Evolutionary conservation across 2,888 invertebrate genomes (phyloP).

Genomic region (Diadegma fenestrale): DNA sequence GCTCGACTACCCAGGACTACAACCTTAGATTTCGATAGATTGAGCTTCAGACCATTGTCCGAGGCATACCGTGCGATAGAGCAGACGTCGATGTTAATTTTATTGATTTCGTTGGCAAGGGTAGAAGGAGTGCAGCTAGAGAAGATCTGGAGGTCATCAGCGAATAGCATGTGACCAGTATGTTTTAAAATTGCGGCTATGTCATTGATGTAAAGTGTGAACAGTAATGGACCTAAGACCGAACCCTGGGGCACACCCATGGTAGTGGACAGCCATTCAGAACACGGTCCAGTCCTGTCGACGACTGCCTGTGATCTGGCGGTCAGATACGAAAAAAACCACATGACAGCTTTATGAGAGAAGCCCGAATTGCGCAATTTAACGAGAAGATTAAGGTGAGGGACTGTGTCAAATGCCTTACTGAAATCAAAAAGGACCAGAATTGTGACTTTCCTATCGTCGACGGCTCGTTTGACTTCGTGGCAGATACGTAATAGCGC

Average conservation of each 20-base stretch:
- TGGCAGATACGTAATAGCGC: neutral
- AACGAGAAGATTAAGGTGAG: neutral
- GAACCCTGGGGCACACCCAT: neutral
- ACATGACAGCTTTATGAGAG: neutral
- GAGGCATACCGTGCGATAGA: neutral
- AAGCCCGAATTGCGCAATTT: neutral
- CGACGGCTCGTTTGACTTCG: neutral
- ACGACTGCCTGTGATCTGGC: neutral
- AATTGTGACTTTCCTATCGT: neutral
- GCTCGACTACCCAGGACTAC: neutral
- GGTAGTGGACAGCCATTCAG: neutral
- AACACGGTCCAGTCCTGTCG: neutral
- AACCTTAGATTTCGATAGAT: neutral
- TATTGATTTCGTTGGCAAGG: neutral
- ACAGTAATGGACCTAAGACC: neutral
- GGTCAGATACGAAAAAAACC: neutral
- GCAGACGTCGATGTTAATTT: neutral
- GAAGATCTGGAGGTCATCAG: neutral
- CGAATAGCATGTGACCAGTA: neutral
- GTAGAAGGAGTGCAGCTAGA: neutral
- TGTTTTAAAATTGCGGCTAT: neutral
- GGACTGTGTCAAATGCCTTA: neutral
- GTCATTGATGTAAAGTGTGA: neutral
- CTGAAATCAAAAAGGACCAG: neutral
- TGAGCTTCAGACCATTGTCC: neutral